A percentile compares a stretch with the other conserved stretches of the same genome.
These are phyloP conservation scores for Esox niger DNA, from an alignment of 2,113 vertebrate genomes.

Conservation along the genomic window DNA sequence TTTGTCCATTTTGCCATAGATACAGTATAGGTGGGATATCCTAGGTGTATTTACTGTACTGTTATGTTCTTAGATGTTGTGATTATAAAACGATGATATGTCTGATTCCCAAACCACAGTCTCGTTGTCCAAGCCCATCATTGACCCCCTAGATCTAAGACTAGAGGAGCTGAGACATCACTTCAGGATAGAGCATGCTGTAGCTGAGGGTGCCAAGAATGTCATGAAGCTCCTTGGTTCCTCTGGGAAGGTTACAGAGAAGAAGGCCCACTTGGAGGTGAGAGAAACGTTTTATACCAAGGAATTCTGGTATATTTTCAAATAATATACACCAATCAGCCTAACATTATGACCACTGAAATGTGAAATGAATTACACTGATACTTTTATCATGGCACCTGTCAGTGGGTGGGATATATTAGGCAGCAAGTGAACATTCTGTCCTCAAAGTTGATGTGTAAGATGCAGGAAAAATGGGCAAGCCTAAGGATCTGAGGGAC, in stretches of 20 bases:
- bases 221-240: slow-evolving; percentile 89
- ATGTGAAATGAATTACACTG: too few relatives aligned
- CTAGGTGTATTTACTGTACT: too few relatives aligned
- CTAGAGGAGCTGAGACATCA: slow-evolving; percentile 88
- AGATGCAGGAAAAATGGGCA: too few relatives aligned
- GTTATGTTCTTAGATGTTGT: too few relatives aligned
- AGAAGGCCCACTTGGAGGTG: slow-evolving; percentile 89
- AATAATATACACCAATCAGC: too few relatives aligned
- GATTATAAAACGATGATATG: too few relatives aligned
- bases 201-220: slow-evolving; percentile 89
- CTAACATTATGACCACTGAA: too few relatives aligned
- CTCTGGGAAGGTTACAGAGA: slow-evolving; percentile 86
- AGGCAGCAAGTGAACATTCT: too few relatives aligned
- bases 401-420: too few relatives aligned
- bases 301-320: background rate
- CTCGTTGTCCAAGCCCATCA: slow-evolving; percentile 81
- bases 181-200: slow-evolving; percentile 88
- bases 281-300: slow-evolving; percentile 7
- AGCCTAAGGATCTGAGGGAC: too few relatives aligned
- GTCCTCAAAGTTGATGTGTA: too few relatives aligned
- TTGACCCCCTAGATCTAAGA: slow-evolving; percentile 87
- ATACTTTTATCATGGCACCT: too few relatives aligned
- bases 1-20: background rate
- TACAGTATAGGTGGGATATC: background rate
- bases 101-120: slow-evolving; percentile 13